A percentile compares a stretch with the other conserved stretches of the same genome.
Evolutionary conservation across 2,888 invertebrate species (phyloP).

Genomic region (Nymphalis c-album): DNA sequence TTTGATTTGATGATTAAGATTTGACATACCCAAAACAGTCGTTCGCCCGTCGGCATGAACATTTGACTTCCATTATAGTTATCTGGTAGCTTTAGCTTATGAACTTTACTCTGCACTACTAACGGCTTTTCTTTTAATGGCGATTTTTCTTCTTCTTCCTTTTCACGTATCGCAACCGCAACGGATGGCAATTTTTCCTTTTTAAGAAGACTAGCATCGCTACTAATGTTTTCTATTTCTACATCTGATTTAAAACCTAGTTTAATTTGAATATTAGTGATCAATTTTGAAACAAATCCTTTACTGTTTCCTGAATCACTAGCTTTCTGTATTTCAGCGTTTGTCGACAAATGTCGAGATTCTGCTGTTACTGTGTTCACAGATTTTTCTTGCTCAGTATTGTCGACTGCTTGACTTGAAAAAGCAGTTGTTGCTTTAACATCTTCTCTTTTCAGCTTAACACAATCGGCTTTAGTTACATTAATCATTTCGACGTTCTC

Average conservation of each 20-base stretch:
- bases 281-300: conserved; percentile 59
- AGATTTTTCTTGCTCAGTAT: conserved; percentile 57
- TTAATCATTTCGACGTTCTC: conserved; percentile 39
- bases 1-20: too few relatives aligned
- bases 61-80: conserved; percentile 66
- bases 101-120: conserved; percentile 54
- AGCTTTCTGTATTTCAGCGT: conserved; percentile 57
- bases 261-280: conserved; percentile 49
- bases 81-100: conserved; percentile 54
- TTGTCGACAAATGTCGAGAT: too few relatives aligned
- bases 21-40: conserved; percentile 69
- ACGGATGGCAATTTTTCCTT: conserved; percentile 47
- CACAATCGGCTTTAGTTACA: conserved; percentile 42
- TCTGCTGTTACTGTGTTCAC: conserved; percentile 60
- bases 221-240: conserved; percentile 38
- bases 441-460: conserved; percentile 60
- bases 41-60: conserved; percentile 70
- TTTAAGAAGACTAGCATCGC: conserved; percentile 47
- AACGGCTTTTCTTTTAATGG: conserved; percentile 47
- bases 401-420: conserved; percentile 45
- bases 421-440: conserved; percentile 59
- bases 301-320: conserved; percentile 29
- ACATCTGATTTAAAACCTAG: conserved; percentile 18
- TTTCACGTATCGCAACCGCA: conserved; percentile 42
- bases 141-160: conserved; percentile 20